Conservation (phyloP, 1,140 invertebrate species). For the Rhopalosiphum maidis region DNA sequence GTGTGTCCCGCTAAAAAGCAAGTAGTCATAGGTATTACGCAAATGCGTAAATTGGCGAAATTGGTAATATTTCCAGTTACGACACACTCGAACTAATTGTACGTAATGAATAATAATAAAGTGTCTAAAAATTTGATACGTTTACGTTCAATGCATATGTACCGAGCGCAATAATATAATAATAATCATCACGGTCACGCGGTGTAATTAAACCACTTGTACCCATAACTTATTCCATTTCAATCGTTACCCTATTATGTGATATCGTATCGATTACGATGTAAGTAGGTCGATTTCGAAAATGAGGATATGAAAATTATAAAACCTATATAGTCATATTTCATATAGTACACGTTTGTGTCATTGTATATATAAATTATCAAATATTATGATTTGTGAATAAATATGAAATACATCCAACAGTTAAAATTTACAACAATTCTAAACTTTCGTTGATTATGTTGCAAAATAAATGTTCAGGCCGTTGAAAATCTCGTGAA, state of each 20-base stretch:
- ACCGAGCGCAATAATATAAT: not conserved
- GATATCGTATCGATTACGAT: not conserved
- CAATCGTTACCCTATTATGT: not conserved
- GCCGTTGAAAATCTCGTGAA: too few relatives aligned
- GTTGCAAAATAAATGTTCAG: too few relatives aligned
- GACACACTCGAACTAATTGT: slow-evolving; percentile 41
- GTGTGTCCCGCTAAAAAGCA: not conserved
- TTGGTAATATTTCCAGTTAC: not conserved
- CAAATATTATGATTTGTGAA: too few relatives aligned
- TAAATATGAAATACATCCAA: not conserved
- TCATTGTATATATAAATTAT: too few relatives aligned
- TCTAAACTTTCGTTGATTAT: too few relatives aligned
- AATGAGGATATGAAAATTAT: not conserved
- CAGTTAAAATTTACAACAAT: too few relatives aligned
- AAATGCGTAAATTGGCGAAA: slow-evolving; percentile 7
- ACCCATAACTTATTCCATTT: not conserved
- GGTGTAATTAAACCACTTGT: not conserved
- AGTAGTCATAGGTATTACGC: not conserved
- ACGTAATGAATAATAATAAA: not conserved
- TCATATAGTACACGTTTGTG: not conserved
- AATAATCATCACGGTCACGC: not conserved
- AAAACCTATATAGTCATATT: not conserved
- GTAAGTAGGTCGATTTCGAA: not conserved
- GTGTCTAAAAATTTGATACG: not conserved
- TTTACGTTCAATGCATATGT: not conserved